Conservation (phyloP, 2,888 invertebrate genomes). For the Cheilosia grossa region DNA sequence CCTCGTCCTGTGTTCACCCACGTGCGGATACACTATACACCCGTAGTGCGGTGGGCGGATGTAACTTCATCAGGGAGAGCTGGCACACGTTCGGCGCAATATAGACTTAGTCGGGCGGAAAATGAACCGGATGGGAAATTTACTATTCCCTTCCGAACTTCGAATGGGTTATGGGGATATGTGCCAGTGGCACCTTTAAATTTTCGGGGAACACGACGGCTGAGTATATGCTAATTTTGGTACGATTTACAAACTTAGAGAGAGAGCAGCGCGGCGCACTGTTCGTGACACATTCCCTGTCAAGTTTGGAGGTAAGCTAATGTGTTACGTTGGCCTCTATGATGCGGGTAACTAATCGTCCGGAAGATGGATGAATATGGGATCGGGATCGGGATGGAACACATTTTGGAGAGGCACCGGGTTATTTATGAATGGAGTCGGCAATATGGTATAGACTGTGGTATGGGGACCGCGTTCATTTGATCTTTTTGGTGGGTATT, state of each 20-base stretch:
- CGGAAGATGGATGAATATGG: not conserved
- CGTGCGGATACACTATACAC: not conserved
- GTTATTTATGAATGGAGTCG: not conserved
- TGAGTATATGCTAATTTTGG: slow-evolving; percentile 63
- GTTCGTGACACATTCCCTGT: slow-evolving; percentile 15
- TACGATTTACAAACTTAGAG: slow-evolving; percentile 23
- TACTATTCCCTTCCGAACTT: slow-evolving; percentile 65
- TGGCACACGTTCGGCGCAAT: slow-evolving; percentile 5
- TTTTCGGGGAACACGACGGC: not conserved
- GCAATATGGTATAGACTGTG: not conserved
- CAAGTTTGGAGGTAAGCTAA: slow-evolving; percentile 51
- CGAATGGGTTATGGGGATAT: not conserved
- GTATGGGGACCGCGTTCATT: no score
- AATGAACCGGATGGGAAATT: slow-evolving; percentile 65
- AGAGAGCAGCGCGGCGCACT: not conserved
- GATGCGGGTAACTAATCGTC: slow-evolving; percentile 54
- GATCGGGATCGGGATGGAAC: not conserved
- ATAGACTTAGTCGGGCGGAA: slow-evolving; percentile 38
- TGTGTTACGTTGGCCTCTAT: slow-evolving; percentile 37
- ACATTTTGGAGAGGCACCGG: not conserved
- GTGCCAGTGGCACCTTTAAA: slow-evolving; percentile 25
- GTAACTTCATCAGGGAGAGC: not conserved
- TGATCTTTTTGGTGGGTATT: no score
- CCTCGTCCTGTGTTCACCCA: slow-evolving; percentile 8
- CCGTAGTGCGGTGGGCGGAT: not conserved